These are phyloP conservation scores for Drosophila biarmipes DNA, from an alignment of 1,140 invertebrate species.

Conservation along the genomic window DNA sequence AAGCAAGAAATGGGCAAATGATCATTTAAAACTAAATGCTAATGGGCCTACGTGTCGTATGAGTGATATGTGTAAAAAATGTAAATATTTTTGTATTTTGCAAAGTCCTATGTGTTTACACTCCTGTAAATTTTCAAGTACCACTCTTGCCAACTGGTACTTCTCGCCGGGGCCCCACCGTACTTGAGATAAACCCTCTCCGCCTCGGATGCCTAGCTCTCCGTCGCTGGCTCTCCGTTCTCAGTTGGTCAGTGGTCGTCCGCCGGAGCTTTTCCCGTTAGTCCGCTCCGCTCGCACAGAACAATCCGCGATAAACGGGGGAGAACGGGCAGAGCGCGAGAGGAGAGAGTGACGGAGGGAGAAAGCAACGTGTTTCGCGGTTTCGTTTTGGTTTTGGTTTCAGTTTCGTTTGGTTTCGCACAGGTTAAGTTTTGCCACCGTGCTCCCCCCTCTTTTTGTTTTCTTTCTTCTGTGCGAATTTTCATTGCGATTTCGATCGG, in stretches of 20 bases:
- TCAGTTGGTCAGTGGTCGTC: conserved; percentile 54
- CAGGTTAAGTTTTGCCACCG: conserved; percentile 35
- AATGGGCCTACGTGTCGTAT: too few relatives aligned
- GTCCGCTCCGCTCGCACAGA: conserved; percentile 40
- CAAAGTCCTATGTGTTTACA: too few relatives aligned
- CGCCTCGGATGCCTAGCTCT: background rate
- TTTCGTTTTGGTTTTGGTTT: conserved; percentile 34
- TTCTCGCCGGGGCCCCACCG: background rate
- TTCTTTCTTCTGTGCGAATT: conserved; percentile 16
- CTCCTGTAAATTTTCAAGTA: too few relatives aligned
- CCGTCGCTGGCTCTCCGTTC: conserved; percentile 13
- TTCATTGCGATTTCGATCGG: conserved; percentile 16
- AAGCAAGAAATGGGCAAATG: too few relatives aligned
- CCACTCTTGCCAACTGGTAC: too few relatives aligned
- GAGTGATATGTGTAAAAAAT: too few relatives aligned
- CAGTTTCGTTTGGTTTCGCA: conserved; percentile 36
- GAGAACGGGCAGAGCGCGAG: background rate
- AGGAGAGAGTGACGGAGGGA: conserved; percentile 8
- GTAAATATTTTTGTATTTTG: too few relatives aligned
- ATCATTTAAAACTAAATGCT: too few relatives aligned
- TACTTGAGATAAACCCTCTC: conserved; percentile 25
- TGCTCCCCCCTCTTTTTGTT: conserved; percentile 3
- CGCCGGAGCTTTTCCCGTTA: conserved; percentile 64
- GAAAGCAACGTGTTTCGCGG: conserved; percentile 45
- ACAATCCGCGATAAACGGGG: conserved; percentile 51